Evolutionary conservation across 92 coral and sea anemone genomes (phyloP).

Genomic region (Heliopora coerulea): DNA sequence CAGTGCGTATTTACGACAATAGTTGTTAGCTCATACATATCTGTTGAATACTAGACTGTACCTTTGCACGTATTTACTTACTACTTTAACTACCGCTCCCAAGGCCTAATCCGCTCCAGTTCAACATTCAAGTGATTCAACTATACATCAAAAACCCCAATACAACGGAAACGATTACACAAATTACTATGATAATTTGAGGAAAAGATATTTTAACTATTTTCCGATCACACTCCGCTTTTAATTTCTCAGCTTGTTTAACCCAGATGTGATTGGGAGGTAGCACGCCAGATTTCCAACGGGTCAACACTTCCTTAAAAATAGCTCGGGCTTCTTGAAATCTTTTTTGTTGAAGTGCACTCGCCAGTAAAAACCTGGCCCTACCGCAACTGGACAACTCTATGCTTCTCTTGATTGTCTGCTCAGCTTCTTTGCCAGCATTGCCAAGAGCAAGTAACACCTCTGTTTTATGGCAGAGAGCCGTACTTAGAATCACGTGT

Average conservation of each 20-base stretch:
- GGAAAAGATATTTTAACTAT: not conserved
- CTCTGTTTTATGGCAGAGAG: too few species aligned
- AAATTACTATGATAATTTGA: not conserved
- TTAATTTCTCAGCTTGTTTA: too few species aligned
- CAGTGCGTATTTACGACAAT: too few species aligned
- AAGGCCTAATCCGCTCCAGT: too few species aligned
- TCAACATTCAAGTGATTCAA: too few species aligned
- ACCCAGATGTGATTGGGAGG: conserved; percentile 27
- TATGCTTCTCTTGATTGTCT: conserved; percentile 26
- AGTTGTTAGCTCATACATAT: too few species aligned
- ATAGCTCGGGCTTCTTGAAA: conserved; percentile 51
- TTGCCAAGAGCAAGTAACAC: too few species aligned
- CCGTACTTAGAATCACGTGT: not conserved
- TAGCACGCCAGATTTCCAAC: conserved; percentile 27
- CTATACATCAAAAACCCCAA: conserved; percentile 33
- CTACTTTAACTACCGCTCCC: too few species aligned
- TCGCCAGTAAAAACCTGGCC: conserved; percentile 51
- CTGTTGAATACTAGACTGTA: too few species aligned
- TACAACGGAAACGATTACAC: conserved; percentile 1
- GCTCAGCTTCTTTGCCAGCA: too few species aligned
- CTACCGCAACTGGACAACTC: conserved; percentile 17
- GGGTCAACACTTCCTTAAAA: conserved; percentile 54
- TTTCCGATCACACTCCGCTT: conserved; percentile 7
- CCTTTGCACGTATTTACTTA: too few species aligned
- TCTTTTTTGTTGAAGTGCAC: conserved; percentile 53